Evolutionary conservation across 2,113 vertebrate genomes (phyloP).

Genomic region (Hemibagrus wyckioides): DNA sequence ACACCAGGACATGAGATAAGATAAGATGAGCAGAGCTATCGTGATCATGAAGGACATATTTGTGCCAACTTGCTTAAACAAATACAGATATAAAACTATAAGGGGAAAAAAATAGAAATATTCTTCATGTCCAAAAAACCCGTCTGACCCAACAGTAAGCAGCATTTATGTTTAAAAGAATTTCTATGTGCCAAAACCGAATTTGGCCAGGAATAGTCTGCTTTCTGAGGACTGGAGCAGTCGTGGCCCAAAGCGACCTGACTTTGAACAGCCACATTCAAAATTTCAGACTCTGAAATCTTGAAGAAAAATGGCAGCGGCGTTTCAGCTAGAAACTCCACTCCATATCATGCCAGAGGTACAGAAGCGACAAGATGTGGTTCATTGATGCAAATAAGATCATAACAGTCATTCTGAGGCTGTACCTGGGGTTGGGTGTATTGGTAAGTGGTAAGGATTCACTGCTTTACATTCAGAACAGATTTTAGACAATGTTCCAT

Average conservation of each 20-base stretch:
- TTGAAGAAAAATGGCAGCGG: background rate
- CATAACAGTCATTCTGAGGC: background rate
- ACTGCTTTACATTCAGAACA: background rate
- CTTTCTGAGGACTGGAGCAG: background rate
- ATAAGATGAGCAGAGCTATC: background rate
- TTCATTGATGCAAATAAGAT: background rate
- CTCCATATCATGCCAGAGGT: background rate
- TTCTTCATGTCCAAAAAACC: background rate
- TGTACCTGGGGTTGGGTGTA: background rate
- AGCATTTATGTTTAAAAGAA: background rate
- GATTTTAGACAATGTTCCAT: background rate
- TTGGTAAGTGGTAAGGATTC: background rate
- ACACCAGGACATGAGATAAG: background rate
- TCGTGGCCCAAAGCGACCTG: background rate
- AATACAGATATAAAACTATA: background rate
- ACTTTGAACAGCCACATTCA: background rate
- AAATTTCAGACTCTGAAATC: background rate
- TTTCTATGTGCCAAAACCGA: background rate
- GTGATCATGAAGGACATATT: background rate
- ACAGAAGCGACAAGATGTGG: background rate
- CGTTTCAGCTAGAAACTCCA: background rate
- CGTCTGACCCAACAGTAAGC: background rate
- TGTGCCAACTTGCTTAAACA: background rate
- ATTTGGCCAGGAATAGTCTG: background rate
- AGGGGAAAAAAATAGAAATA: background rate